Evolutionary conservation across 2,888 invertebrate species (phyloP).

Genomic region (Dione vanillae): DNA sequence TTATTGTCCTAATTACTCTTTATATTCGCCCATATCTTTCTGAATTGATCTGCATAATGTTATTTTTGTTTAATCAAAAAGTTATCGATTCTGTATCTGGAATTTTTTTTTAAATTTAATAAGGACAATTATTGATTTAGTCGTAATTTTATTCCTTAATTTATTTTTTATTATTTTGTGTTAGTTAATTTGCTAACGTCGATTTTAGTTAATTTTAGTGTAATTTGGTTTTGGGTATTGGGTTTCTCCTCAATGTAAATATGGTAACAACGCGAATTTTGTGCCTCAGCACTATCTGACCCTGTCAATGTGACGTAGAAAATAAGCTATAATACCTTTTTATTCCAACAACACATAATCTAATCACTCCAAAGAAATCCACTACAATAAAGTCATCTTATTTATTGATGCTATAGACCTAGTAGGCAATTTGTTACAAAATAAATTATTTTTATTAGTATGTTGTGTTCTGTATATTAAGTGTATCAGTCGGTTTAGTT

Average conservation of each 20-base stretch:
- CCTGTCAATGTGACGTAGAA: slow-evolving; percentile 20
- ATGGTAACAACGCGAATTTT: slow-evolving; percentile 25
- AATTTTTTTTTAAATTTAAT: background rate
- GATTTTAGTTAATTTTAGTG: slow-evolving; percentile 30
- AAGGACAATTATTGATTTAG: slow-evolving; percentile 10
- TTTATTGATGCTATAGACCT: slow-evolving; percentile 79
- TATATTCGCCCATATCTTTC: background rate
- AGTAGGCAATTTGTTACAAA: slow-evolving; percentile 72
- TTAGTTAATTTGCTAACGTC: slow-evolving; percentile 32
- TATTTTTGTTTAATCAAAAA: background rate
- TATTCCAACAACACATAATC: slow-evolving; percentile 34
- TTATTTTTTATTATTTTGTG: slow-evolving; percentile 19
- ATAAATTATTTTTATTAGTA: slow-evolving; percentile 77
- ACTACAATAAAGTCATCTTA: slow-evolving; percentile 76
- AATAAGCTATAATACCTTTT: slow-evolving; percentile 20
- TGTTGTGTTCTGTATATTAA: slow-evolving; percentile 80
- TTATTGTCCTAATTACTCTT: slow-evolving; percentile 2
- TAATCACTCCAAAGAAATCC: slow-evolving; percentile 67
- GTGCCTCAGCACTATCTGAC: slow-evolving; percentile 17
- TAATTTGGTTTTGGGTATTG: slow-evolving; percentile 47
- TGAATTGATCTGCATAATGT: slow-evolving; percentile 10
- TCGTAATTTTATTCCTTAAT: slow-evolving; percentile 20
- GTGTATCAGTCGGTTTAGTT: slow-evolving; percentile 65
- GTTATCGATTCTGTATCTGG: background rate
- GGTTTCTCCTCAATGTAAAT: slow-evolving; percentile 48